Percentiles rank a stretch among this genome's conserved stretches.
Evolutionary conservation across 2,797 vertebrate species (phyloP).

Genomic region (Emydoidea blandingii): DNA sequence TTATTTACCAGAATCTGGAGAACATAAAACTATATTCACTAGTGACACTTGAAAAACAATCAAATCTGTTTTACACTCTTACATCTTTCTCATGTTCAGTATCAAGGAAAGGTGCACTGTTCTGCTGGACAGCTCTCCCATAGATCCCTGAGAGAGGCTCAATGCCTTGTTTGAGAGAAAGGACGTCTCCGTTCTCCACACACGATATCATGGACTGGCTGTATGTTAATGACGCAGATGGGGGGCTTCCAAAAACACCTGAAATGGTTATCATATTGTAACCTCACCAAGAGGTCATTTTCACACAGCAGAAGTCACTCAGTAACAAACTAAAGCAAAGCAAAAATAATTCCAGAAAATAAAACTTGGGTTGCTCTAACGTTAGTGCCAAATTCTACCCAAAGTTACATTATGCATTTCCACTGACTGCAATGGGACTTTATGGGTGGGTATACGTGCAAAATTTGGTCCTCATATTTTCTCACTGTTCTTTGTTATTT

Average conservation of each 20-base stretch:
- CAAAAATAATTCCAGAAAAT: not conserved
- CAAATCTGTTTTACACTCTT: constrained; percentile 21
- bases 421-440: accelerated
- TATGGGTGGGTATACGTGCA: accelerated
- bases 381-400: no score
- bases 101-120: constrained; percentile 62
- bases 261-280: not conserved
- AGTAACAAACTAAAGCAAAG: not conserved
- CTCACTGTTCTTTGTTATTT: not conserved
- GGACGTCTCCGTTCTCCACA: constrained; percentile 76
- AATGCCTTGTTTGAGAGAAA: constrained; percentile 52
- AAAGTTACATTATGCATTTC: not conserved
- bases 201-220: constrained; percentile 68
- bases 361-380: not conserved
- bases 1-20: not conserved
- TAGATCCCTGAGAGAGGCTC: constrained; percentile 79
- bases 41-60: accelerated
- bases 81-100: constrained; percentile 81
- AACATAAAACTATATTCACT: not conserved
- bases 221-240: constrained; percentile 56
- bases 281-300: not conserved
- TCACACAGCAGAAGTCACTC: not conserved
- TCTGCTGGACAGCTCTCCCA: constrained; percentile 75
- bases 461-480: not conserved
- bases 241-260: constrained; percentile 88